These are phyloP conservation scores for Melanostigma gelatinosum DNA, from an alignment of 2,113 vertebrate species.

Conservation along the genomic window DNA sequence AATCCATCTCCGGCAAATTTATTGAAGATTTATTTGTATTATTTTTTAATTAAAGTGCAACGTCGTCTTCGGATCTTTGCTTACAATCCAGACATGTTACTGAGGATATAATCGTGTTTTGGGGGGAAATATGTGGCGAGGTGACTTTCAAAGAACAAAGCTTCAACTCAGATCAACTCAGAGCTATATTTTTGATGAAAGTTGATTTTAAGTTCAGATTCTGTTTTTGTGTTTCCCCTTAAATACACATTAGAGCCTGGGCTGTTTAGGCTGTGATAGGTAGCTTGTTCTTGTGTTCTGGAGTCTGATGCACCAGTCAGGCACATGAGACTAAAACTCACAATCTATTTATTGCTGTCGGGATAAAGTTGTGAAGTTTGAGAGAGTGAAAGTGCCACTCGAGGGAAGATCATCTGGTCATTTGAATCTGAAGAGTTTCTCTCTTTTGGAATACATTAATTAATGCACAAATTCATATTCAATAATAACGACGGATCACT, in stretches of 20 bases:
- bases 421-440: not conserved
- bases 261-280: not conserved
- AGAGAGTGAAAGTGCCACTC: not conserved
- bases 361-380: not conserved
- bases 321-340: not conserved
- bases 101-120: constrained; percentile 1
- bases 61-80: constrained; percentile 12
- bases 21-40: not conserved
- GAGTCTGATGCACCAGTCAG: not conserved
- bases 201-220: constrained; percentile 12
- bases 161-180: not conserved
- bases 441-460: not conserved
- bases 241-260: not conserved
- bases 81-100: not conserved
- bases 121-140: too few relatives aligned
- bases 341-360: not conserved
- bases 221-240: not conserved
- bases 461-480: not conserved
- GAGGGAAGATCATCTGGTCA: not conserved
- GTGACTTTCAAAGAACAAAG: constrained; percentile 20
- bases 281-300: not conserved
- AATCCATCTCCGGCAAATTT: constrained; percentile 8
- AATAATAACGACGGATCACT: not conserved
- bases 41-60: not conserved
- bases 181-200: not conserved